Conservation (phyloP, 2,113 vertebrate species). For the Sturnira hondurensis region DNA sequence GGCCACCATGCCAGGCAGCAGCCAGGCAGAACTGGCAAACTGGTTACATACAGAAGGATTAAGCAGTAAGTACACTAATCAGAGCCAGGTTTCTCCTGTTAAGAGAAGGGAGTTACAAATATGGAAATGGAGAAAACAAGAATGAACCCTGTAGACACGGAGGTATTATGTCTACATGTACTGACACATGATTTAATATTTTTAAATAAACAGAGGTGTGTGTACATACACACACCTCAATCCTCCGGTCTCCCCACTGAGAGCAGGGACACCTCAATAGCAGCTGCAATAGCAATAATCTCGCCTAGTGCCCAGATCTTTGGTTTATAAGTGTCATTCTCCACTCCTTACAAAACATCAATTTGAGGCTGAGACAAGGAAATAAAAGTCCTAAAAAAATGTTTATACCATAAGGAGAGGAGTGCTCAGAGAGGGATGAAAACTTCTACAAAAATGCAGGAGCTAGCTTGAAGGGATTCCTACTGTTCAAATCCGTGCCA, state of each 20-base stretch:
- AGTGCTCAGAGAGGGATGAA: background rate
- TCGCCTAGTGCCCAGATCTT: background rate
- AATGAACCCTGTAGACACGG: background rate
- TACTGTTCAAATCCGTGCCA: background rate
- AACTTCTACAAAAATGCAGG: background rate
- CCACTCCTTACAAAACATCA: background rate
- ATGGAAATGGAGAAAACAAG: background rate
- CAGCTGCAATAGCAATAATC: too few relatives aligned
- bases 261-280: background rate
- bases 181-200: background rate
- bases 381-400: background rate
- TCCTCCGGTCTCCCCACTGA: background rate
- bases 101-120: background rate
- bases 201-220: background rate
- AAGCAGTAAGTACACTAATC: background rate
- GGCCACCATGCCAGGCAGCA: accelerated
- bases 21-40: background rate
- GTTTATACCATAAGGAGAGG: background rate
- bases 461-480: background rate
- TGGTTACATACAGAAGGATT: background rate
- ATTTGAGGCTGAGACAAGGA: background rate
- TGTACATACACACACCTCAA: background rate
- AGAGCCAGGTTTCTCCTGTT: background rate
- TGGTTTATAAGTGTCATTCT: background rate
- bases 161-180: background rate